These are phyloP conservation scores for Lepeophtheirus salmonis DNA, from an alignment of 1,140 invertebrate species.

Conservation along the genomic window DNA sequence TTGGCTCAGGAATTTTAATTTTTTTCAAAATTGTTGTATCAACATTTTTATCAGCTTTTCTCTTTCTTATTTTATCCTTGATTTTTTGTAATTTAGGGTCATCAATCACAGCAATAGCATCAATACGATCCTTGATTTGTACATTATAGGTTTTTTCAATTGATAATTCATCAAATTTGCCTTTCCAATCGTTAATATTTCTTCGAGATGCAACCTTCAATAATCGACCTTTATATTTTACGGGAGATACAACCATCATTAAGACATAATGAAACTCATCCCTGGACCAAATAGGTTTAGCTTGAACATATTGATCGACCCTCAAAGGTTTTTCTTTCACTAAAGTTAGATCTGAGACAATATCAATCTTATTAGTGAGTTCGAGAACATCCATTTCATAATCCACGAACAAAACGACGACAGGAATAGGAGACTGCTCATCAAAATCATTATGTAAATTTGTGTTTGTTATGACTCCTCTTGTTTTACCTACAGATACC, in stretches of 20 bases:
- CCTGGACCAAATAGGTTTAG: background rate
- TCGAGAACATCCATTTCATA: conserved; percentile 1
- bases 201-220: background rate
- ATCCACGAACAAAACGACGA: background rate
- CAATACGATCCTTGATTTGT: background rate
- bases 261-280: background rate
- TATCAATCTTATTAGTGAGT: background rate
- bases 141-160: background rate
- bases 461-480: conserved; percentile 1
- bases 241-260: background rate
- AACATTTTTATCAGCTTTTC: background rate
- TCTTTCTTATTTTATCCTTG: background rate
- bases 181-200: conserved; percentile 3
- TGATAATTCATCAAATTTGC: background rate
- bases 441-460: background rate
- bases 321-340: background rate
- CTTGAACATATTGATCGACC: background rate
- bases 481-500: background rate
- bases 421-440: background rate
- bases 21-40: background rate
- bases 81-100: background rate
- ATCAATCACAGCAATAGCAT: background rate
- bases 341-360: background rate
- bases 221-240: background rate
- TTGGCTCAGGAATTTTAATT: background rate